phyloP scores from a whole-genome alignment of 1,140 invertebrate genomes.

The Coelopa frigida region DNA sequence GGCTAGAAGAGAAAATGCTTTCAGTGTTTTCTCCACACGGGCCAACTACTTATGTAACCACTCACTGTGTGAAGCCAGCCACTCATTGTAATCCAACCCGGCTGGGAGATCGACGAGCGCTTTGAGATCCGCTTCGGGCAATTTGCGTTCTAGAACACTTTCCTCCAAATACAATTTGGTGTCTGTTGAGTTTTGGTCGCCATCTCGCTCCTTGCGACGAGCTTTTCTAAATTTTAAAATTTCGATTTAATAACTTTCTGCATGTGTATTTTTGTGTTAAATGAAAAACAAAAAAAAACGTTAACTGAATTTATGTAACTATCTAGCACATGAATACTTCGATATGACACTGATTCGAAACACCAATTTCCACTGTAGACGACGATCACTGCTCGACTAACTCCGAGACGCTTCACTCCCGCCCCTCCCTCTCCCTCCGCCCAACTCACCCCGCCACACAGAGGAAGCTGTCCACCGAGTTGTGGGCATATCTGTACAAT shows the following conservation, averaged over 20 bases:
- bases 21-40: not conserved
- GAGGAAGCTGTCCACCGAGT: slow-evolving; percentile 39
- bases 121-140: slow-evolving; percentile 86
- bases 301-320: no score
- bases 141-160: slow-evolving; percentile 82
- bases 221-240: slow-evolving; percentile 88
- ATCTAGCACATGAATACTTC: not conserved
- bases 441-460: slow-evolving; percentile 42
- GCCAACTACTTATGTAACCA: slow-evolving; percentile 26
- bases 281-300: slow-evolving; percentile 1
- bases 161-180: slow-evolving; percentile 94
- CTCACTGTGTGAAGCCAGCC: slow-evolving; percentile 96
- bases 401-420: not conserved
- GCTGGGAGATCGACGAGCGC: slow-evolving; percentile 87
- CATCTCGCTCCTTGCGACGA: slow-evolving; percentile 91
- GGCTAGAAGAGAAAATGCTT: slow-evolving; percentile 55
- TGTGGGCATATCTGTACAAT: slow-evolving; percentile 41
- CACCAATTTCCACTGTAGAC: not conserved
- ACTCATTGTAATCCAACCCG: slow-evolving; percentile 95
- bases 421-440: not conserved
- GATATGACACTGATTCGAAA: not conserved
- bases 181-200: slow-evolving; percentile 69
- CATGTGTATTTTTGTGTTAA: slow-evolving; percentile 3
- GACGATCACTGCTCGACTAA: not conserved
- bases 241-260: slow-evolving; percentile 7